Conservation (phyloP, 1,140 invertebrate species). For the Panulirus ornatus region DNA sequence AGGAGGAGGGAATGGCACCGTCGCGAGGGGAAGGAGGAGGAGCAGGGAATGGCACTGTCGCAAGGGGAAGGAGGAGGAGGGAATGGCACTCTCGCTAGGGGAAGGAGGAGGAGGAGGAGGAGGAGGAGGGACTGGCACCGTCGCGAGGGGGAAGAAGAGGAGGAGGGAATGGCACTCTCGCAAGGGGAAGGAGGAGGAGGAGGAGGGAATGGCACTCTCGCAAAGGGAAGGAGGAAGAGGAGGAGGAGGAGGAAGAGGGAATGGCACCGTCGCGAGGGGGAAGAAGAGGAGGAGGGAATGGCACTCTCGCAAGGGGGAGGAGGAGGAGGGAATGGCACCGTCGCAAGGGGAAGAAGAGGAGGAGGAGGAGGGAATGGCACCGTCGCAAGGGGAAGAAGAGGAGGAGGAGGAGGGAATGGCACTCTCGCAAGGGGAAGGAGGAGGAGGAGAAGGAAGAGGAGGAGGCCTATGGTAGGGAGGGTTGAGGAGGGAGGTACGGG, state of each 20-base stretch:
- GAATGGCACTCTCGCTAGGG: background rate
- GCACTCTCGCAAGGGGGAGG: background rate
- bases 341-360: background rate
- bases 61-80: slow-evolving; percentile 12
- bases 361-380: background rate
- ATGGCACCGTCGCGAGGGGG: background rate
- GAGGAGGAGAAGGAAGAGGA: background rate
- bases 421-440: too few relatives aligned
- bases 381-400: background rate
- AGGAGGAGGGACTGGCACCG: background rate
- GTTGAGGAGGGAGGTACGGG: background rate
- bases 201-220: background rate
- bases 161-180: background rate
- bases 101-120: background rate
- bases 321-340: background rate
- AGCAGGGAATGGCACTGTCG: slow-evolving; percentile 27
- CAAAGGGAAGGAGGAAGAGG: background rate
- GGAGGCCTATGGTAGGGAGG: background rate
- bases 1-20: background rate
- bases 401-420: background rate
- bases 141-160: background rate
- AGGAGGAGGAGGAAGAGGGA: background rate
- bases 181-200: background rate
- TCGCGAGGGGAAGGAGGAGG: slow-evolving; percentile 21
- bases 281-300: slow-evolving; percentile 27